Evolutionary conservation across 2,888 invertebrate species (phyloP).

Genomic region (Palloptera scutellata): DNA sequence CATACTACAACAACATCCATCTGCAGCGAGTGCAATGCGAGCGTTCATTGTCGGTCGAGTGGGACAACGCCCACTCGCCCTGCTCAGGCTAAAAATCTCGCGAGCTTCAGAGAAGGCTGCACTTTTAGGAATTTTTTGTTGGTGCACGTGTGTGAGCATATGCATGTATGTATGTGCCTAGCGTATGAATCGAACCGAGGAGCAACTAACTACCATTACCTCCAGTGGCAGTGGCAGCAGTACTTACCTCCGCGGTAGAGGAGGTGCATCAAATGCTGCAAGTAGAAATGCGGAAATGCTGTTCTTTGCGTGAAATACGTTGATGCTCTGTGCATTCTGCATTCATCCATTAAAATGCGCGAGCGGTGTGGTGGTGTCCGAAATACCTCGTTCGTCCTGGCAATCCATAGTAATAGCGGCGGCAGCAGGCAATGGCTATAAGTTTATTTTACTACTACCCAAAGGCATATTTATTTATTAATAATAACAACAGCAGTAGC

Average conservation of each 20-base stretch:
- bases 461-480: conserved; percentile 52
- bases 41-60: not conserved
- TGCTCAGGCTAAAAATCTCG: not conserved
- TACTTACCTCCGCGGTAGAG: too few species aligned
- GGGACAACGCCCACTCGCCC: not conserved
- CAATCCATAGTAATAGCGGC: not conserved
- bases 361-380: conserved; percentile 48
- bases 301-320: too few species aligned
- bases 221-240: too few species aligned
- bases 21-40: not conserved
- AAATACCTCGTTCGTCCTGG: conserved; percentile 36
- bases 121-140: not conserved
- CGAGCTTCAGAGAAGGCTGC: not conserved
- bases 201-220: too few species aligned
- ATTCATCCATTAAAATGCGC: conserved; percentile 57
- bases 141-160: too few species aligned
- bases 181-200: not conserved
- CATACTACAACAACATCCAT: too few species aligned
- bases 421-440: too few species aligned
- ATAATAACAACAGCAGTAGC: conserved; percentile 42
- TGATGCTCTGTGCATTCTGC: too few species aligned
- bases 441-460: too few species aligned
- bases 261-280: too few species aligned
- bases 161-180: conserved; percentile 30
- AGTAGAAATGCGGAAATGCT: too few species aligned